Base-by-base conservation (phyloP, 1,140 invertebrate genomes). In the Bombus difficillimus region DNA sequence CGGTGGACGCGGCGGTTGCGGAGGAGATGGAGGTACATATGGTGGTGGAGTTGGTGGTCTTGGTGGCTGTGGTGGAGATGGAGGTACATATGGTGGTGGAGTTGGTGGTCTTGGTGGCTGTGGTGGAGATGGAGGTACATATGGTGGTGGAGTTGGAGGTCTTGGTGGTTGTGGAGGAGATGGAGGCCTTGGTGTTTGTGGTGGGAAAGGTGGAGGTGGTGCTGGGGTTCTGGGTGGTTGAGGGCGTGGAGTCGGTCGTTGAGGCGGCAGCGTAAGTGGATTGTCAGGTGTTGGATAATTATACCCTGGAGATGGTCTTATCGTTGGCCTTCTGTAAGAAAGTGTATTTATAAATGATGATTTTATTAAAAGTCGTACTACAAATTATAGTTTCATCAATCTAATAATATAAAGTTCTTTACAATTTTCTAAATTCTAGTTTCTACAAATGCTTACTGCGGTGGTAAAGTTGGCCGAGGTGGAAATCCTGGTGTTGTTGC, bases 151-250 rank as follows among this genome's bases (percentile, higher is more conserved):
- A 13, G n/a, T 34, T 8, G 87, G 90, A 53, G 59, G 47, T 5
- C 47, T 18, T 39, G 66, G 18, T 62, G 34, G 57, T n/a, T 66
- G 75, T 22, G 89, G 83, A 22, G 72, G 77, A 28, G 82, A 78
- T 25, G 94, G 12, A 47, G 47, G 47, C 15, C 47, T 18, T 39
- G 66, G 18, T 62, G 34, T 62, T 39, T 71, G 75, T 18, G 89
- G 81, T 32, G 72, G 77, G 39, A 84, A 78, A 69, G 86, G 75
- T 25, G 94, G 3, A 25, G 62, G 59, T 13, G 81, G 64, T 13
- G 25, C 28, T 9, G 81, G 59, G n/a, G 81, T 72, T 28, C n/a
- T 59, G 2, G 76, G 39, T 75, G 79, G 53, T 22, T 28, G 39
- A 1, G 28, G 0, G 8, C 28, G n/a, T 32, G 59, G 18, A 5